Percentiles rank a stretch among this genome's conserved stretches.
phyloP scores from a whole-genome alignment of 1,140 invertebrate species.

The Drosophila eugracilis region DNA sequence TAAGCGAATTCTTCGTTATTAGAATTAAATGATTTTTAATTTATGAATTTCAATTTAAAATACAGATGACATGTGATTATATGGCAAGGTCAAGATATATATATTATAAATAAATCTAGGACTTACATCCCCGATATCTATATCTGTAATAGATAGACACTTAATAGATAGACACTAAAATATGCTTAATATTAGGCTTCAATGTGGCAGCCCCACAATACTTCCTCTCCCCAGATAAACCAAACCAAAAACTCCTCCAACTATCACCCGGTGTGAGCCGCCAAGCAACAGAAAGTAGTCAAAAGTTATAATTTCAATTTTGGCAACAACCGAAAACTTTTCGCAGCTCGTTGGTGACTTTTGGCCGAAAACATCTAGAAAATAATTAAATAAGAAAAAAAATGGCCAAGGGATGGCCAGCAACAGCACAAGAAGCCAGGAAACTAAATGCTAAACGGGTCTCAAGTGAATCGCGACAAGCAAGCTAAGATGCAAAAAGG shows the following conservation, averaged over 20 bases:
- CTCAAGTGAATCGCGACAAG: slow-evolving; percentile 69
- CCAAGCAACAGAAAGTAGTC: slow-evolving; percentile 30
- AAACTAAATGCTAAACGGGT: slow-evolving; percentile 75
- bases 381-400: slow-evolving; percentile 72
- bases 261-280: slow-evolving; percentile 6
- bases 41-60: no score
- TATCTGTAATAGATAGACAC: no score
- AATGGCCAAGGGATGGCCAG: slow-evolving; percentile 3
- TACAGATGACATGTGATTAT: no score
- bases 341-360: slow-evolving; percentile 53
- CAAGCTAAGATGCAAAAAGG: slow-evolving; percentile 24
- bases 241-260: slow-evolving; percentile 11
- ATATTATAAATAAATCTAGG: no score
- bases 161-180: no score
- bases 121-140: no score
- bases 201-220: slow-evolving; percentile 11
- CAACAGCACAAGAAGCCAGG: slow-evolving; percentile 9
- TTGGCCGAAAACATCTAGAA: slow-evolving; percentile 51
- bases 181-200: slow-evolving; percentile 6
- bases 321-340: slow-evolving; percentile 61
- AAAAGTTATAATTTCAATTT: slow-evolving; percentile 76
- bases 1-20: no score
- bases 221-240: slow-evolving; percentile 3
- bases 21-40: no score
- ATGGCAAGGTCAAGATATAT: no score